Conservation (phyloP, 2,113 vertebrate species). For the Tichodroma muraria region DNA sequence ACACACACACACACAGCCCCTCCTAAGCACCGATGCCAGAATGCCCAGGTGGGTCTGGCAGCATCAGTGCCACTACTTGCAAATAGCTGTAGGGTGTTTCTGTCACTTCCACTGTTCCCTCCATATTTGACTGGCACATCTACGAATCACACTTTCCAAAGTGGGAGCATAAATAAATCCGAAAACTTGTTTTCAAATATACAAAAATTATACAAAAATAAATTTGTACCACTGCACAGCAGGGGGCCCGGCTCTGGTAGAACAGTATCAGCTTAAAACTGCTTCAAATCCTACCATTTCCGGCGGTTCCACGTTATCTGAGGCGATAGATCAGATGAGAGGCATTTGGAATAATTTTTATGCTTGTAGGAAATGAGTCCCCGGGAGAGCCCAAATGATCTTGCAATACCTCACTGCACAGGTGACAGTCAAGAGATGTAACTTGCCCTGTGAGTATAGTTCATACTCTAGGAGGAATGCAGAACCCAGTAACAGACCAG, state of each 20-base stretch:
- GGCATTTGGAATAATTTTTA: neutral
- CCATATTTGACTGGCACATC: neutral
- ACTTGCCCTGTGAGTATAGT: neutral
- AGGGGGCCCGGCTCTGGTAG: neutral
- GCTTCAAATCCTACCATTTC: neutral
- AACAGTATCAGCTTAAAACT: neutral
- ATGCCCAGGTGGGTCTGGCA: neutral
- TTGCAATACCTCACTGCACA: rapidly evolving
- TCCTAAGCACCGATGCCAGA: neutral
- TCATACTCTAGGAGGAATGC: neutral
- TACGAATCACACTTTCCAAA: neutral
- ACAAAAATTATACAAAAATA: neutral
- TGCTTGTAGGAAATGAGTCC: neutral
- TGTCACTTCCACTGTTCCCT: neutral
- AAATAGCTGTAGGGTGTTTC: neutral
- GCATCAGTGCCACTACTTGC: neutral
- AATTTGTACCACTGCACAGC: neutral
- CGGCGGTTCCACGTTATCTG: neutral
- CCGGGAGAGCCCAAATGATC: neutral
- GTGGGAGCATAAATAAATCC: neutral
- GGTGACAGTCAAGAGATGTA: neutral
- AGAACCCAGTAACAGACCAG: neutral
- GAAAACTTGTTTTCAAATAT: neutral
- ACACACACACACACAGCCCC: neutral
- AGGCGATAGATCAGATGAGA: neutral